Conservation (phyloP, 1,140 invertebrate genomes). For the Nomia melanderi region DNA sequence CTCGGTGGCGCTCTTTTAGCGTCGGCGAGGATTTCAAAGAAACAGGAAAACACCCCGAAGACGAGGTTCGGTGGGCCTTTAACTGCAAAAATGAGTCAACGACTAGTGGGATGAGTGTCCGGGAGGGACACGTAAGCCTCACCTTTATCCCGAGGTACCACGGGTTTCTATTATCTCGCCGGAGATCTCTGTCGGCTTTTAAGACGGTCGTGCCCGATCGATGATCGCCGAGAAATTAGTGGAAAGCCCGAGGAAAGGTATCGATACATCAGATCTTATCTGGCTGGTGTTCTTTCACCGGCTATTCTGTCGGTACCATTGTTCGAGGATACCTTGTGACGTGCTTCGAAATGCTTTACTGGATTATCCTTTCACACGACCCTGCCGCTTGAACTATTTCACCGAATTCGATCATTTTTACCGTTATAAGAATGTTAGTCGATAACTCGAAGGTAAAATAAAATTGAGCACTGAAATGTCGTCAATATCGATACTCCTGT, state of each 20-base stretch:
- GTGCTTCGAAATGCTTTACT: conserved; percentile 27
- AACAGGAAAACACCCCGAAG: conserved; percentile 25
- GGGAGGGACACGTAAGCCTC: conserved; percentile 44
- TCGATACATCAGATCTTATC: conserved; percentile 47
- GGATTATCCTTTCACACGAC: conserved; percentile 9
- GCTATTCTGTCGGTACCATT: conserved; percentile 50
- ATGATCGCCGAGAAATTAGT: conserved; percentile 52
- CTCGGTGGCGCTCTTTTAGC: not conserved
- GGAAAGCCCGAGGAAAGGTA: conserved; percentile 45
- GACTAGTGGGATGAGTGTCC: conserved; percentile 24
- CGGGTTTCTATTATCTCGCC: conserved; percentile 46
- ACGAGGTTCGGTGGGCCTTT: conserved; percentile 12
- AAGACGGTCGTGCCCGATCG: not conserved
- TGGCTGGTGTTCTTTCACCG: conserved; percentile 31
- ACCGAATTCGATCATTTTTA: not conserved
- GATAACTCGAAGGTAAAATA: too few relatives aligned
- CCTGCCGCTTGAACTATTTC: not conserved
- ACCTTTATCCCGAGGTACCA: conserved; percentile 54
- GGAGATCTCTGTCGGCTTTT: conserved; percentile 42
- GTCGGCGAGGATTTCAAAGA: conserved; percentile 42
- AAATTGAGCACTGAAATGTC: too few relatives aligned
- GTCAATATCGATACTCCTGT: too few relatives aligned
- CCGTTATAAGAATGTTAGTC: too few relatives aligned
- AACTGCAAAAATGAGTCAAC: conserved; percentile 42
- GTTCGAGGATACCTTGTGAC: conserved; percentile 31